A percentile compares a stretch with the other conserved stretches of the same genome.
Evolutionary conservation across 1,140 invertebrate species (phyloP).

Genomic region (Platorchestia sp.): DNA sequence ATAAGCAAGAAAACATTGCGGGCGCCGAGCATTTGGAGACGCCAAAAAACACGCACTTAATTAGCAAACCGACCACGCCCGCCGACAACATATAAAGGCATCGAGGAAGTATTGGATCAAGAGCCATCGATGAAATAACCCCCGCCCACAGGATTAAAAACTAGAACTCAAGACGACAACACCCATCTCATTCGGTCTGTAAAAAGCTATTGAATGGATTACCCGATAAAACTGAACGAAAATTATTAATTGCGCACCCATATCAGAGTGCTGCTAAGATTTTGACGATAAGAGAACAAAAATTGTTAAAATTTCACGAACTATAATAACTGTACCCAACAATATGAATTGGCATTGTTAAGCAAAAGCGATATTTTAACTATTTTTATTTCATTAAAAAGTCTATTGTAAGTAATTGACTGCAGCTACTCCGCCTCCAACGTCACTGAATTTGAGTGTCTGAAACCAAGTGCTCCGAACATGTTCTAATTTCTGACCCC

Average conservation of each 20-base stretch:
- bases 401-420: too few species aligned
- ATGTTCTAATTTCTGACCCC: not conserved
- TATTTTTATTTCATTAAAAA: too few species aligned
- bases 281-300: not conserved
- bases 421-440: not conserved
- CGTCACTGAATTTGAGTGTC: not conserved
- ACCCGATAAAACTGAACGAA: not conserved
- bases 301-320: not conserved
- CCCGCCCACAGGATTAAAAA: not conserved
- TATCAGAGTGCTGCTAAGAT: not conserved
- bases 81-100: not conserved
- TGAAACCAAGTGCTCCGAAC: not conserved
- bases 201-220: not conserved
- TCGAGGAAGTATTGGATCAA: not conserved
- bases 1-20: not conserved
- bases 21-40: too few species aligned
- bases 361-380: not conserved
- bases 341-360: not conserved
- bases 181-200: not conserved
- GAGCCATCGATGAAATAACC: not conserved
- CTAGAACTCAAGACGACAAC: not conserved
- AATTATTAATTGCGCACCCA: not conserved
- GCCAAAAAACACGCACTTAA: not conserved
- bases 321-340: not conserved
- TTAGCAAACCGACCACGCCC: not conserved